phyloP scores from a whole-genome alignment of 1,140 invertebrate species.

The Drosophila malerkotliana region DNA sequence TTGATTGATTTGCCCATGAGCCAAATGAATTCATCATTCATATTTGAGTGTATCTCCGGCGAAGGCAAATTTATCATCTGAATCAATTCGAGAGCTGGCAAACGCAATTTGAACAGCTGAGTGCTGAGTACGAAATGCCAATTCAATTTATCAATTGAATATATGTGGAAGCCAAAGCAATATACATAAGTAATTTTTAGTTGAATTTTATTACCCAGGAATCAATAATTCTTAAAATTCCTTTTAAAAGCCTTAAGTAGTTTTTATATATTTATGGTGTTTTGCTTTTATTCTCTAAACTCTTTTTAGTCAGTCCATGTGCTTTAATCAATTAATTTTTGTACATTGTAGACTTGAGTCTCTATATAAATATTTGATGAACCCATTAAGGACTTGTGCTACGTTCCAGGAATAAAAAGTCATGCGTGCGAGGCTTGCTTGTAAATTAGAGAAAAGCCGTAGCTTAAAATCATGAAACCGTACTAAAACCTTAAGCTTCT shows the following conservation, averaged over 20 bases:
- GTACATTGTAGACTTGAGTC: constrained; percentile 8
- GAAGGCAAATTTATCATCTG: constrained; percentile 29
- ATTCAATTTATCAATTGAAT: constrained; percentile 26
- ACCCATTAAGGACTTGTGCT: constrained; percentile 4
- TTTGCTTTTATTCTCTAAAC: background rate
- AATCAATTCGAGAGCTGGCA: constrained; percentile 11
- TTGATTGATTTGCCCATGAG: constrained; percentile 65
- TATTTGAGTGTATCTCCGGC: constrained; percentile 34
- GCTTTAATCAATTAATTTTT: constrained; percentile 41
- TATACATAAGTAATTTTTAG: background rate
- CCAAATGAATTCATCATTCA: constrained; percentile 68
- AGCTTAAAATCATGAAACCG: background rate
- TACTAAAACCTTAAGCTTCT: no score
- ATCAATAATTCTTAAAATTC: background rate
- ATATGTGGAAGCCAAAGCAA: background rate
- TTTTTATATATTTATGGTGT: background rate
- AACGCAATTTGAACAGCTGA: constrained; percentile 43
- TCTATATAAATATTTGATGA: constrained; percentile 29
- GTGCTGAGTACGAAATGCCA: constrained; percentile 27
- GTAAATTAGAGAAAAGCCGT: background rate
- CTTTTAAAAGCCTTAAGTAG: background rate
- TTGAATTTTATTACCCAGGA: background rate
- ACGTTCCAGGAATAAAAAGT: background rate
- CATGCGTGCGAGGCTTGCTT: background rate
- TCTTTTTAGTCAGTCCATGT: constrained; percentile 11